These are phyloP conservation scores for Montifringilla adamsi DNA, from an alignment of 2,113 vertebrate species.

Conservation along the genomic window DNA sequence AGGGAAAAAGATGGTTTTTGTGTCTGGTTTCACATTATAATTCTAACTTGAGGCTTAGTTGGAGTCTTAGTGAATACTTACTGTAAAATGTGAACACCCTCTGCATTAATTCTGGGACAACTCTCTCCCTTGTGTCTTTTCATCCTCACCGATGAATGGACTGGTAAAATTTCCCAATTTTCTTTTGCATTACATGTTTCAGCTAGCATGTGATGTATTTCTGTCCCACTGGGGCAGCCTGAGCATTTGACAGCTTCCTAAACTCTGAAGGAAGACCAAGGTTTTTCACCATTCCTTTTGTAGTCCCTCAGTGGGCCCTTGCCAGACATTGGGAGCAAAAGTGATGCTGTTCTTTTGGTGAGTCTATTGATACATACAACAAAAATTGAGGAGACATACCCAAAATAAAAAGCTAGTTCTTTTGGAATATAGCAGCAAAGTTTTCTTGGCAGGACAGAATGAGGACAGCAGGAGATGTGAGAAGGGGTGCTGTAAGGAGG, in stretches of 20 bases:
- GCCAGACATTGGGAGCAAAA: background rate
- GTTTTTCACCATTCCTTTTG: background rate
- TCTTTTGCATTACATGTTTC: constrained; percentile 1
- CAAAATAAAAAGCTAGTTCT: background rate
- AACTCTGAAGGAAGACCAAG: background rate
- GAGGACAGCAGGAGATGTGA: background rate
- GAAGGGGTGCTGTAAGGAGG: background rate
- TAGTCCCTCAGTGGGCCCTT: background rate
- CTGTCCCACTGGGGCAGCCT: background rate
- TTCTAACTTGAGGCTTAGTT: background rate
- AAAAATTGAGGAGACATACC: background rate
- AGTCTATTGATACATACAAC: background rate
- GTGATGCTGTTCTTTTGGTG: background rate
- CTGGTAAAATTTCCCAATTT: constrained; percentile 15
- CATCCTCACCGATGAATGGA: background rate
- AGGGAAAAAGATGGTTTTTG: background rate
- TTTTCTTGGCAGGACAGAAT: background rate
- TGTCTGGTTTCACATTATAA: background rate
- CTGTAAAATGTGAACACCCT: background rate
- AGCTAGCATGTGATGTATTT: constrained; percentile 24
- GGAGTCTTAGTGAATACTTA: background rate
- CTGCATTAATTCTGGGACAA: constrained; percentile 1
- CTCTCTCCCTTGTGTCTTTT: background rate
- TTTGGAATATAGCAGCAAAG: background rate
- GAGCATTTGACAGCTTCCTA: background rate